Conservation (phyloP, 2,888 invertebrate genomes). For the Stenotaenia linearis region DNA sequence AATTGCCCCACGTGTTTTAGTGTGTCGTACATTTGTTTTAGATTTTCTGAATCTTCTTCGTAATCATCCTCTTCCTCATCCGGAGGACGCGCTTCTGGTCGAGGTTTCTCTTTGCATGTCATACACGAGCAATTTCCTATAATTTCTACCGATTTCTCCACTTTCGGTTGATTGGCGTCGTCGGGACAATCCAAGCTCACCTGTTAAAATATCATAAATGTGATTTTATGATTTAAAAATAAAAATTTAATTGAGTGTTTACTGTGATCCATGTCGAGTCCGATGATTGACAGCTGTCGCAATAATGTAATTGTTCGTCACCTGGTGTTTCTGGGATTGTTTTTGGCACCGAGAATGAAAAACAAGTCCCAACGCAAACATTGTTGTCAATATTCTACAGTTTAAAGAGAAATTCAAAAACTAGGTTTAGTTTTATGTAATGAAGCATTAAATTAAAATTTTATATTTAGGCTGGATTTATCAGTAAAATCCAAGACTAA, state of each 20-base stretch:
- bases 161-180: conserved; percentile 42
- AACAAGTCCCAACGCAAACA: conserved; percentile 65
- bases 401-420: not conserved
- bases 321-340: conserved; percentile 63
- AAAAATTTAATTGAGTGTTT: conserved; percentile 39
- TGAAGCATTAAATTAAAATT: no score
- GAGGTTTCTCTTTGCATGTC: conserved; percentile 48
- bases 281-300: conserved; percentile 63
- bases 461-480: no score
- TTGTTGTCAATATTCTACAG: conserved; percentile 59
- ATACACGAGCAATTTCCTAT: conserved; percentile 62
- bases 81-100: not conserved
- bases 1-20: conserved; percentile 29
- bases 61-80: conserved; percentile 24
- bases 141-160: conserved; percentile 53
- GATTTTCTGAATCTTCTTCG: conserved; percentile 21
- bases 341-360: conserved; percentile 63
- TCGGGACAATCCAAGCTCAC: conserved; percentile 57
- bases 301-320: conserved; percentile 59
- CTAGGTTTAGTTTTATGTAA: no score
- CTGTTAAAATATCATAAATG: conserved; percentile 45
- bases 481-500: no score
- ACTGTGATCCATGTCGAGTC: conserved; percentile 61
- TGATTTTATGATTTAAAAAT: not conserved
- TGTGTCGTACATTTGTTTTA: conserved; percentile 44